Base-by-base conservation (phyloP, 2,113 vertebrate genomes). In the Tachycineta bicolor region DNA sequence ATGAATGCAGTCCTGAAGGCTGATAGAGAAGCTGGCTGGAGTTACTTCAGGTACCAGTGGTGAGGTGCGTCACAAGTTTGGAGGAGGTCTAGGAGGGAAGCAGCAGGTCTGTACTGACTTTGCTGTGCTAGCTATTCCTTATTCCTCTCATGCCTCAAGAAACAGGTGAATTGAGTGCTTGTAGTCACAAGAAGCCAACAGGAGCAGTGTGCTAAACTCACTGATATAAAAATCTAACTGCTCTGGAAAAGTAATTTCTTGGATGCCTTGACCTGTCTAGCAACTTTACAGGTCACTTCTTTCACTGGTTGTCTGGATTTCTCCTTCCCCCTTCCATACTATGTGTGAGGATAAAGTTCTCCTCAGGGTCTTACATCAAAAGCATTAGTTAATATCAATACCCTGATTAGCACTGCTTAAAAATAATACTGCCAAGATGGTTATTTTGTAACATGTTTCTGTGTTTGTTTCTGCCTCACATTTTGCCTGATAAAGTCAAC, bases 361-460 rank as follows among this genome's bases (percentile, higher is more conserved):
- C 67, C 37, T 50, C 34, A 60, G 44, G 34, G 5, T 59, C 4
- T 10, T 25, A 26, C 17, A 44, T 84, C 47, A 59, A 53, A 87
- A 34, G 14, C 11, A 2, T 20, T 62, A 44, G 24, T 53, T 84
- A 64, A 34, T 46, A n/a, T 50, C 0, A 0, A 12, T 81, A 69
- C 9, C 10, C 25, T 56, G 13, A 47, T 60, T 14, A 71, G 29
- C n/a, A 11, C 26, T 33, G 7, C 26, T 64, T 60, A 37, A 55
- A 68, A 78, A 29, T 34, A 46, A 39, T 20, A 14, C 5, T 47
- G 12, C 55, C 46, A 58, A 14, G 23, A 5, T 29, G 3, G 8
- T 28, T 44, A 18, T 69, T 77, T 89, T 84, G 22, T 73, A 39
- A 28, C 3, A 1, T 29, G 3, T 75, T 84, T 91, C 52, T 39